These are phyloP conservation scores for Bellardia pandia DNA, from an alignment of 2,888 invertebrate genomes.

Conservation along the genomic window DNA sequence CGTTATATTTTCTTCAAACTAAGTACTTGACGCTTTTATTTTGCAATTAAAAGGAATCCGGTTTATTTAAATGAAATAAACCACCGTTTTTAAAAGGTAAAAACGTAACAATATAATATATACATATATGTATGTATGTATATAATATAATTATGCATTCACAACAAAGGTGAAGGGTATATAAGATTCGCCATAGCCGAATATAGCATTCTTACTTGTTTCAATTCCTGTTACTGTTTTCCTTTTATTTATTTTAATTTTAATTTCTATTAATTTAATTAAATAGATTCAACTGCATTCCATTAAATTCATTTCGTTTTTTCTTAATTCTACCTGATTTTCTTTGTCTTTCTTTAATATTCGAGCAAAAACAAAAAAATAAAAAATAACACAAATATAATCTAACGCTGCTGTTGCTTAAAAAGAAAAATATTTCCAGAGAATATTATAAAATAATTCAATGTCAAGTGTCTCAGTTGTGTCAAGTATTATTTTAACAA, in stretches of 20 bases:
- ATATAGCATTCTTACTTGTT: no score
- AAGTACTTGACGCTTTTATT: no score
- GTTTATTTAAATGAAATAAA: no score
- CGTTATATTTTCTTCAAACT: no score
- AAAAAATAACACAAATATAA: not conserved
- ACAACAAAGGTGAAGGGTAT: no score
- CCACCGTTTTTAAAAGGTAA: no score
- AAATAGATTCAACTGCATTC: not conserved
- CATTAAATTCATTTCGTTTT: not conserved
- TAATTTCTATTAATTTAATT: not conserved
- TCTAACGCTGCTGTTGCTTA: not conserved
- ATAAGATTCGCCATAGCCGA: no score
- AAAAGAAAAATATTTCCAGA: slow-evolving; percentile 7
- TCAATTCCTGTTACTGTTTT: not conserved
- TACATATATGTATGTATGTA: no score
- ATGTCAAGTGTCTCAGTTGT: slow-evolving; percentile 61
- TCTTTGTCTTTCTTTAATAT: not conserved
- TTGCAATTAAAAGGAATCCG: no score
- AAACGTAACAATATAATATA: no score
- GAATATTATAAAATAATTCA: slow-evolving; percentile 50
- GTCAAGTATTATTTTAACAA: slow-evolving; percentile 65
- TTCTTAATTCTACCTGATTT: slow-evolving; percentile 6
- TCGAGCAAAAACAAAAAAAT: not conserved
- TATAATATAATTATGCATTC: no score
- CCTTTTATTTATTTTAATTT: not conserved